Evolutionary conservation across 2,113 vertebrate species (phyloP).

Genomic region (Embiotoca jacksoni): DNA sequence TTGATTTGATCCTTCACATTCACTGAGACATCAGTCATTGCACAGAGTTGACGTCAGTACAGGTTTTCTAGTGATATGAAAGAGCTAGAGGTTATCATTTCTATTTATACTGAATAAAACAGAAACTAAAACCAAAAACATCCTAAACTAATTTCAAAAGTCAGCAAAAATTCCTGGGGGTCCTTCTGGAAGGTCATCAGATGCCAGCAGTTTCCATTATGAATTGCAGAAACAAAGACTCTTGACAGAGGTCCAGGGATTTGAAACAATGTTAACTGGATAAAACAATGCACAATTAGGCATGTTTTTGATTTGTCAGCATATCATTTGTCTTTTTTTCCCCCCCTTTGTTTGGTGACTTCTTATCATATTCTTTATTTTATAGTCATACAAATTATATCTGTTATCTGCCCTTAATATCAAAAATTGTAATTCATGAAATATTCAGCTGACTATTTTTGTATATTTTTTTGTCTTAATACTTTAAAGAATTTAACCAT

Average conservation of each 20-base stretch:
- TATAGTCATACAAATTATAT: too few species aligned
- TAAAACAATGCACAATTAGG: not conserved
- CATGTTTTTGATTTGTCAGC: not conserved
- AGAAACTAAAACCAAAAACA: not conserved
- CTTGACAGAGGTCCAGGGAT: slow-evolving; percentile 14
- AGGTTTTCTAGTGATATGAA: not conserved
- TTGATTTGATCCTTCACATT: slow-evolving; percentile 7
- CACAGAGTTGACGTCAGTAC: not conserved
- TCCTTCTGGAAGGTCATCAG: not conserved
- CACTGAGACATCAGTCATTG: slow-evolving; percentile 4
- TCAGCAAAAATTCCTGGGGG: not conserved
- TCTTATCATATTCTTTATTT: too few species aligned
- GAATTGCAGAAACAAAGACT: not conserved
- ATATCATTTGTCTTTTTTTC: not conserved
- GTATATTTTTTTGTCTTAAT: not conserved
- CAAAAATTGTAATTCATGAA: too few species aligned
- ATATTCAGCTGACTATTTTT: not conserved
- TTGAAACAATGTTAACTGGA: not conserved
- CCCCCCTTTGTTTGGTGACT: too few species aligned
- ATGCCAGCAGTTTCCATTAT: not conserved
- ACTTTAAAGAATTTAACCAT: not conserved
- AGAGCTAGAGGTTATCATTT: slow-evolving; percentile 13
- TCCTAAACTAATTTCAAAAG: not conserved
- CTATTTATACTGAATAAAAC: not conserved
- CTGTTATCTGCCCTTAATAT: too few species aligned